Percentiles rank a stretch among this genome's conserved stretches.
These are phyloP conservation scores for Lamellibrachia columna DNA, from an alignment of 2,888 invertebrate species.

Conservation along the genomic window DNA sequence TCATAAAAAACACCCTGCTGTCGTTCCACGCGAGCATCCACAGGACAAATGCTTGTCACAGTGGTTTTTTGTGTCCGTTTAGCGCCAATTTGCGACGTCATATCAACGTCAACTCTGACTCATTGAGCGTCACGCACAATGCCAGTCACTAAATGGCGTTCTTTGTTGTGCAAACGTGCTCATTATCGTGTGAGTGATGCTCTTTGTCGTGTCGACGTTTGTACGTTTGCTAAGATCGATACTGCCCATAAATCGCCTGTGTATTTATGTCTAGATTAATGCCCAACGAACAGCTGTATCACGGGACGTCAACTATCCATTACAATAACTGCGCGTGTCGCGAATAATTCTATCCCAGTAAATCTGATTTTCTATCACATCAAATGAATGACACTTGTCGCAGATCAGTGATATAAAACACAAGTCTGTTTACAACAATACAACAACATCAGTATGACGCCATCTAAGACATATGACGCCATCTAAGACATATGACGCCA, in stretches of 20 bases:
- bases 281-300: neutral
- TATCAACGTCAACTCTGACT: neutral
- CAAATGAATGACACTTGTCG: neutral
- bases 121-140: neutral
- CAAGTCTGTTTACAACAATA: neutral
- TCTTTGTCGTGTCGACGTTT: constrained; percentile 7
- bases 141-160: neutral
- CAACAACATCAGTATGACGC: neutral
- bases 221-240: neutral
- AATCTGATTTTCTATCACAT: neutral
- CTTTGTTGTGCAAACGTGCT: neutral
- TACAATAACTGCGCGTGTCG: neutral
- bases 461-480: neutral
- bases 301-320: neutral
- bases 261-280: neutral
- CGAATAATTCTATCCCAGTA: neutral
- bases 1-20: no score
- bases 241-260: neutral
- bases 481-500: neutral
- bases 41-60: neutral
- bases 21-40: neutral
- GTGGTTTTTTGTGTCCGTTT: neutral
- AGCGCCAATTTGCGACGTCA: constrained; percentile 2
- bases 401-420: neutral
- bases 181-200: neutral